Conservation (phyloP, 2,113 vertebrate genomes). For the Epinephelus cyanopodus region DNA sequence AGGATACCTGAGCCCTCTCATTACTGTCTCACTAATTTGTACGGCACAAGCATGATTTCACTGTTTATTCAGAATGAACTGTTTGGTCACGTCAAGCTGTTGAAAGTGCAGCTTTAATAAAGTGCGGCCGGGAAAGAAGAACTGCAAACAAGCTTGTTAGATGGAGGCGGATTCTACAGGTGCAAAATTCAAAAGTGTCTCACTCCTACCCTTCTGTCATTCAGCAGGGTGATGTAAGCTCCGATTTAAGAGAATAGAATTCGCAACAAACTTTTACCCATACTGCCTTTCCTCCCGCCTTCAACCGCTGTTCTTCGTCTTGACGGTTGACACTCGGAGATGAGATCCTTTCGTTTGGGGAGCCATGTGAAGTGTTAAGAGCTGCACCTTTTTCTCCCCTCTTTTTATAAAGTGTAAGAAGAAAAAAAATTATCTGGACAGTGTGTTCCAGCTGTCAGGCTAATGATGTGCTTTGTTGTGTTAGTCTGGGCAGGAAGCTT, state of each 20-base stretch:
- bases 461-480: constrained; percentile 13
- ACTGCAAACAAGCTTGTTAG: constrained; percentile 4
- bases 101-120: constrained; percentile 3
- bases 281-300: constrained; percentile 1
- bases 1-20: constrained; percentile 13
- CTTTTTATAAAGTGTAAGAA: neutral
- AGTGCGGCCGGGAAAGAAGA: neutral
- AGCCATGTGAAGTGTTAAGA: constrained; percentile 18
- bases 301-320: neutral
- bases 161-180: constrained; percentile 11
- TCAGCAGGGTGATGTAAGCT: neutral
- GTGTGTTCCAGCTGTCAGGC: constrained; percentile 43
- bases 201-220: neutral
- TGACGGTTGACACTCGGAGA: constrained; percentile 28
- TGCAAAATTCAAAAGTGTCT: neutral
- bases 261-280: neutral
- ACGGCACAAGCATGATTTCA: neutral
- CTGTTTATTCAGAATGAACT: constrained; percentile 21
- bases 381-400: constrained; percentile 6
- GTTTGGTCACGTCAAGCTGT: neutral
- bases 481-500: constrained; percentile 6
- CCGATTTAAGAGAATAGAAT: neutral
- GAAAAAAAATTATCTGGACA: constrained; percentile 12
- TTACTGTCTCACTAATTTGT: constrained; percentile 41
- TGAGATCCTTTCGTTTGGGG: constrained; percentile 13